Evolutionary conservation across 1,140 invertebrate genomes (phyloP).

Genomic region (Eciton burchellii): DNA sequence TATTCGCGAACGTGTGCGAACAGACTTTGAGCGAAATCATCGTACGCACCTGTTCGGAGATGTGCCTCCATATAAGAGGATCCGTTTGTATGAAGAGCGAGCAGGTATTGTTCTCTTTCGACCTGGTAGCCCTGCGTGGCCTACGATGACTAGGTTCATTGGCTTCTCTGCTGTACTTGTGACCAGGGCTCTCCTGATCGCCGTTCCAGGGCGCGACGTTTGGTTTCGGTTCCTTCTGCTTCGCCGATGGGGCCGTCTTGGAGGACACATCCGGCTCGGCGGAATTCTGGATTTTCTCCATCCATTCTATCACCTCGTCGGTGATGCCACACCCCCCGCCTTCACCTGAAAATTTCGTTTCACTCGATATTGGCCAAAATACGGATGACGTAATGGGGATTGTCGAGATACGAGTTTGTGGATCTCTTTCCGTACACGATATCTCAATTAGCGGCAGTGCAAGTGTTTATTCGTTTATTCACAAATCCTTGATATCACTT

Average conservation of each 20-base stretch:
- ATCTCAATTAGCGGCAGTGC: too few species aligned
- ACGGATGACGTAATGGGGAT: too few species aligned
- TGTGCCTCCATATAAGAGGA: conserved; percentile 98
- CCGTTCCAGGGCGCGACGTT: conserved; percentile 78
- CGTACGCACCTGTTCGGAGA: conserved; percentile 87
- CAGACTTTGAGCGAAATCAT: conserved; percentile 31
- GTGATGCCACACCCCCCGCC: conserved; percentile 94
- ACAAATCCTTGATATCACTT: too few species aligned
- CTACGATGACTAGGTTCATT: conserved; percentile 86
- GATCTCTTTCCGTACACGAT: too few species aligned
- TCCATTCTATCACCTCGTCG: conserved; percentile 95
- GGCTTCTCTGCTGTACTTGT: conserved; percentile 89
- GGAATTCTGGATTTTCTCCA: conserved; percentile 96
- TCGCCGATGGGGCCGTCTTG: conserved; percentile 82
- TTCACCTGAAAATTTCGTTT: conserved; percentile 87
- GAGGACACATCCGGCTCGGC: conserved; percentile 88
- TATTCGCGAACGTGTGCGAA: background rate
- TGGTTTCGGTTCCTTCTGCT: conserved; percentile 64
- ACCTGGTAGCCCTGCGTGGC: conserved; percentile 86
- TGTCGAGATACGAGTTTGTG: too few species aligned
- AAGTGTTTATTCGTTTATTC: too few species aligned
- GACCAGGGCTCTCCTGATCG: conserved; percentile 82
- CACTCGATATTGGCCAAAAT: too few species aligned
- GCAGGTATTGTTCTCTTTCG: conserved; percentile 91
- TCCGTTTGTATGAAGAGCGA: conserved; percentile 99